Percentiles rank a stretch among this genome's conserved stretches.
These are phyloP conservation scores for Sialis lutaria DNA, from an alignment of 2,888 invertebrate species.

Conservation along the genomic window DNA sequence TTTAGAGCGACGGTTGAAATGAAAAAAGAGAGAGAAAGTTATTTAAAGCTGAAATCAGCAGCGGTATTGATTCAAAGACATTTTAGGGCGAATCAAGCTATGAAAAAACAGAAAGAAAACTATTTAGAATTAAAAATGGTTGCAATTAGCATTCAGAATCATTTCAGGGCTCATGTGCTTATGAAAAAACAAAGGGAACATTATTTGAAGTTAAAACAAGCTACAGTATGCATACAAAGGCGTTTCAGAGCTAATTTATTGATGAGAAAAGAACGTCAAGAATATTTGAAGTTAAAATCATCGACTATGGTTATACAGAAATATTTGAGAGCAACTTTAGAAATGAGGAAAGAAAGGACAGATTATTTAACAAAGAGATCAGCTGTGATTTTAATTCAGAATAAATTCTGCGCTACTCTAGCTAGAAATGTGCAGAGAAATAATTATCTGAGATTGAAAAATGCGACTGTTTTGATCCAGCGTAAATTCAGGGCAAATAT, in stretches of 20 bases:
- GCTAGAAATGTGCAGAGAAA: slow-evolving; percentile 19
- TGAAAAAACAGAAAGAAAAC: slow-evolving; percentile 12
- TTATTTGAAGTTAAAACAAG: slow-evolving; percentile 15
- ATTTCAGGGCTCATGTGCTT: slow-evolving; percentile 14
- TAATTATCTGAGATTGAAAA: slow-evolving; percentile 20
- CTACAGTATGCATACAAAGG: slow-evolving; percentile 15
- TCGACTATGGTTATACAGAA: slow-evolving; percentile 23
- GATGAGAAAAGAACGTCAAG: slow-evolving; percentile 16
- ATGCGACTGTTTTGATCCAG: slow-evolving; percentile 20
- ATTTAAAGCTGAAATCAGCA: slow-evolving; percentile 21
- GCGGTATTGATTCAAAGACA: slow-evolving; percentile 26
- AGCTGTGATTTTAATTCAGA: slow-evolving; percentile 25
- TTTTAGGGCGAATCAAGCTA: slow-evolving; percentile 17
- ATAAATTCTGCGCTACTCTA: slow-evolving; percentile 22
- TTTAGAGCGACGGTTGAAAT: slow-evolving; percentile 19
- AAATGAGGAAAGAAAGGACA: slow-evolving; percentile 10
- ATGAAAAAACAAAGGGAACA: slow-evolving; percentile 12
- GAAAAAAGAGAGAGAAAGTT: slow-evolving; percentile 20
- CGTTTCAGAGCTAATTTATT: slow-evolving; percentile 19
- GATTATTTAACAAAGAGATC: slow-evolving; percentile 14
- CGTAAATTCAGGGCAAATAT: slow-evolving; percentile 21
- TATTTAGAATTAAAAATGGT: slow-evolving; percentile 13
- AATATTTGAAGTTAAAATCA: slow-evolving; percentile 19
- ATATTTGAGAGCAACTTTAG: slow-evolving; percentile 22
- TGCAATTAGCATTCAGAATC: slow-evolving; percentile 14